Evolutionary conservation across 2,888 invertebrate genomes (phyloP).

Genomic region (Drosophila fungiperda): DNA sequence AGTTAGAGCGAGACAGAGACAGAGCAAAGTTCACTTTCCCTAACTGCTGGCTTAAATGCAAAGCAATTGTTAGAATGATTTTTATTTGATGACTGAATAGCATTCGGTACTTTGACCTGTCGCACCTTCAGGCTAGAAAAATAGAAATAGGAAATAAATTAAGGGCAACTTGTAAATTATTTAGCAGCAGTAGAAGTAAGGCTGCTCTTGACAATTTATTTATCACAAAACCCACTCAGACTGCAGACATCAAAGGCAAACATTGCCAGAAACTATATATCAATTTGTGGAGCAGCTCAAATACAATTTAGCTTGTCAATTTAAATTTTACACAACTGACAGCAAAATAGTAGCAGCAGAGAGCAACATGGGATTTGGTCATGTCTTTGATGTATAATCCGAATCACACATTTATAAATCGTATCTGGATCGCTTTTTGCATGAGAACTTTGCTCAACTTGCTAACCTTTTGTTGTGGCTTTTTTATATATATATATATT

Average conservation of each 20-base stretch:
- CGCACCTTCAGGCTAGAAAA: not conserved
- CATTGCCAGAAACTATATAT: not conserved
- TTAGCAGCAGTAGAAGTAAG: not conserved
- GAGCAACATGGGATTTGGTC: conserved; percentile 24
- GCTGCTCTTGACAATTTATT: not conserved
- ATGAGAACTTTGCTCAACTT: conserved; percentile 32
- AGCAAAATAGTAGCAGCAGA: not conserved
- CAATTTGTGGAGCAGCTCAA: not conserved
- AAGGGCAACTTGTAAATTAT: not conserved
- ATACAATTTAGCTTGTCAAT: conserved; percentile 22
- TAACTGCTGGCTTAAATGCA: conserved; percentile 13
- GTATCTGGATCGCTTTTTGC: conserved; percentile 12
- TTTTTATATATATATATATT: conserved; percentile 26
- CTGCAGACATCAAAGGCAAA: not conserved
- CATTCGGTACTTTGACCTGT: conserved; percentile 1
- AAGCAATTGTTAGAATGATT: conserved; percentile 25
- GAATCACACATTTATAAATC: conserved; percentile 23
- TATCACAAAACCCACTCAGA: not conserved
- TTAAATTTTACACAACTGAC: conserved; percentile 15
- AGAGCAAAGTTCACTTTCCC: conserved; percentile 15
- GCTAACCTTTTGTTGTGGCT: conserved; percentile 62
- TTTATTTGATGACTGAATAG: conserved; percentile 4
- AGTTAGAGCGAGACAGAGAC: not conserved
- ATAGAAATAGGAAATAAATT: not conserved
- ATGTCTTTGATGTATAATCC: conserved; percentile 36